A percentile compares a stretch with the other conserved stretches of the same genome.
Evolutionary conservation across 2,113 vertebrate genomes (phyloP).

Genomic region (Anoplopoma fimbria): DNA sequence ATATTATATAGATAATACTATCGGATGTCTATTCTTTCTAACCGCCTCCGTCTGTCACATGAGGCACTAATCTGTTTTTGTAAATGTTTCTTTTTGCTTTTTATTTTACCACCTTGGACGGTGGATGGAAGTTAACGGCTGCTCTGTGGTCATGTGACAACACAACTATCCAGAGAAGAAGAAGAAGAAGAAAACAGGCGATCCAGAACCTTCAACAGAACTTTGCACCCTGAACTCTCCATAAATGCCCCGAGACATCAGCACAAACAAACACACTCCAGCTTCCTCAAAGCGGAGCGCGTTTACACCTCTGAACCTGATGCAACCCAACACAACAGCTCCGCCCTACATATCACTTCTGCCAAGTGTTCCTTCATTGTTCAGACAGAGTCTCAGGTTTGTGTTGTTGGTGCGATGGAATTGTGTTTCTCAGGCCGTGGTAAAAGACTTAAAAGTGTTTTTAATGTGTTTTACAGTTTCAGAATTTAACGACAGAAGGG

Average conservation of each 20-base stretch:
- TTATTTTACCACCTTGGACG: fast-evolving
- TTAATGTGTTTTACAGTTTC: slow-evolving; percentile 16
- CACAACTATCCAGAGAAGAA: neutral
- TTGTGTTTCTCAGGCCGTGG: neutral
- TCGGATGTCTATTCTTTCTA: neutral
- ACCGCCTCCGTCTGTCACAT: neutral
- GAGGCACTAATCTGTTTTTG: no score
- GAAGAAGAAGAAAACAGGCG: neutral
- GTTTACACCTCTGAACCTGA: slow-evolving; percentile 41
- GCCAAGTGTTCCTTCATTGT: neutral
- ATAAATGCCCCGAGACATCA: slow-evolving; percentile 8
- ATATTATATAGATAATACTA: no score
- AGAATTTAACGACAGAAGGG: neutral
- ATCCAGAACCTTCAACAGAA: neutral
- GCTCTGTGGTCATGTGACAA: neutral
- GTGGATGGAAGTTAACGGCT: neutral
- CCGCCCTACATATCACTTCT: slow-evolving; percentile 14
- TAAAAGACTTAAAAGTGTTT: slow-evolving; percentile 1
- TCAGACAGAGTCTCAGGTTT: neutral
- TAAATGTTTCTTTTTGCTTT: neutral
- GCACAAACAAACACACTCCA: neutral
- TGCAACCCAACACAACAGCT: slow-evolving; percentile 37
- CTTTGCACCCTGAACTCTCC: neutral
- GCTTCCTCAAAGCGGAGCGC: neutral
- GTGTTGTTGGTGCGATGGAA: neutral